A percentile compares a stretch with the other conserved stretches of the same genome.
phyloP scores from a whole-genome alignment of 2,888 invertebrate species.

The Thysanoteuthis rhombus region DNA sequence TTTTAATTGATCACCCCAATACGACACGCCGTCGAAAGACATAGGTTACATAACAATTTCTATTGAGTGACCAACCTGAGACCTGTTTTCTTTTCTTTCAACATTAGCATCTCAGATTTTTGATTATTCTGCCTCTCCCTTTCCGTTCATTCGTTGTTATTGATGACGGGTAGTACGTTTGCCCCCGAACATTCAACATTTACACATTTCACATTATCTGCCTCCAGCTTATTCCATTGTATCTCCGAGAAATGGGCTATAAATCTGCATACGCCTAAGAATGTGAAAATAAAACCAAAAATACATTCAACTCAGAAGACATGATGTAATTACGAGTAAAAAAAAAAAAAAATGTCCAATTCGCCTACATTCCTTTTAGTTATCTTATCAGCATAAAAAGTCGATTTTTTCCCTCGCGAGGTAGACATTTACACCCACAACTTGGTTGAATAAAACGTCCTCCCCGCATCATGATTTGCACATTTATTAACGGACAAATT shows the following conservation, averaged over 20 bases:
- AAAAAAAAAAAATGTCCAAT: background rate
- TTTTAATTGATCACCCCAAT: too few relatives aligned
- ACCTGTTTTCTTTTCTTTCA: background rate
- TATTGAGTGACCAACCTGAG: too few relatives aligned
- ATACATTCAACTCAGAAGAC: background rate
- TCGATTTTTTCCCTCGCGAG: background rate
- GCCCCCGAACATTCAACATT: background rate
- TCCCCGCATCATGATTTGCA: background rate
- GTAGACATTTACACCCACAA: background rate
- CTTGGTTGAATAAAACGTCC: background rate
- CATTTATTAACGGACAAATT: too few relatives aligned
- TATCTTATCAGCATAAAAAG: background rate
- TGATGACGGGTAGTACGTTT: background rate
- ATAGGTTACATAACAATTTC: too few relatives aligned
- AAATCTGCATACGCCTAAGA: background rate
- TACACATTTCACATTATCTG: background rate
- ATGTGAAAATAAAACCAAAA: background rate
- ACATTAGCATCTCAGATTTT: background rate
- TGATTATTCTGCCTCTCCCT: background rate
- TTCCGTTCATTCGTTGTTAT: too few relatives aligned
- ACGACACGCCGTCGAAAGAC: too few relatives aligned
- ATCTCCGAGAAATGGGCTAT: background rate
- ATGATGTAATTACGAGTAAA: too few relatives aligned
- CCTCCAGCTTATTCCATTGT: background rate
- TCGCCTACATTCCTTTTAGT: background rate